Evolutionary conservation across 2,888 invertebrate species (phyloP), one percentile per base, ranked within the genome.

Genomic region (Adela reaumurella): DNA sequence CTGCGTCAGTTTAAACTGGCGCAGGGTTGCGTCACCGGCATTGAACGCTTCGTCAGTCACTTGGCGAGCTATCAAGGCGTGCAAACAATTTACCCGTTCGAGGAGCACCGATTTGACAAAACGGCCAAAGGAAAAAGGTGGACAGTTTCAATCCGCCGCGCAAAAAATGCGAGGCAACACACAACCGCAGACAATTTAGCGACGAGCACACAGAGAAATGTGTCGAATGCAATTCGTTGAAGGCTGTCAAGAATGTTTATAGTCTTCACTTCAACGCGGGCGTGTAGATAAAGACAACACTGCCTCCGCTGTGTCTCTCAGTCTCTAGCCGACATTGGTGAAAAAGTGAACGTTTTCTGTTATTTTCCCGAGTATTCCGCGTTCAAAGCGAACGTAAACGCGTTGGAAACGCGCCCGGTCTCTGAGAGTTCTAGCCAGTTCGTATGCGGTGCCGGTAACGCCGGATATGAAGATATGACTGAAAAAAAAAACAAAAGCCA

Each of bases 221-320:
- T 51, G 51, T 51, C 53, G 52, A 56, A 55, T 52, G 52, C 54
- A 50, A 57, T 54, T 54, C 55, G 35, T 11, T 45, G 48, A 48
- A 29, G 48, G 45, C 55, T 52, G 59, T 58, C 59, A 58, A 59
- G 57, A 57, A 56, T 57, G 55, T 54, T 52, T 55, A 53, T 56
- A 55, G 56, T 51, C 48, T 50, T 51, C 49, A 45, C 45, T 47
- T 47, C 35, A 46, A 46, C 17, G 42, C 48, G 49, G 53, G 50
- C 53, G 54, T 50, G n/a, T 50, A 51, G 52, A 54, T 54, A 50
- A 49, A 51, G 52, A 51, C 49, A 45, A 47, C 49, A 28, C 28
- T 10, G 18, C 19, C 17, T 43, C 19, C 10, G 19, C 42, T 11
- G 19, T n/a, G n/a, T 17, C 19, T 3, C 17, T 3, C 43, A 17